Evolutionary conservation across 2,113 vertebrate species (phyloP).

Genomic region (Onychostoma macrolepis): DNA sequence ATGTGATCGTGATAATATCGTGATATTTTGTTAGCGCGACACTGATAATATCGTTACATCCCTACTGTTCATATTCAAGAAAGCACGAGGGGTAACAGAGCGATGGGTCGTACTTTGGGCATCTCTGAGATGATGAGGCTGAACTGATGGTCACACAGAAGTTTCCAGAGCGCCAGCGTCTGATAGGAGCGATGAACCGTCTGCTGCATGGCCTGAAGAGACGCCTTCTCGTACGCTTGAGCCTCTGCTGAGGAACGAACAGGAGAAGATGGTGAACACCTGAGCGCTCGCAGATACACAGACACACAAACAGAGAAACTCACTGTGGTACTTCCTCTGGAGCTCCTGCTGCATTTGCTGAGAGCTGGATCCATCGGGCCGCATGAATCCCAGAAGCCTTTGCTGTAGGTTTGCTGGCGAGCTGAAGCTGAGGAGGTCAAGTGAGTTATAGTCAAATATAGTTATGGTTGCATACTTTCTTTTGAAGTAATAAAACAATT

Average conservation of each 20-base stretch:
- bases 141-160: constrained; percentile 95
- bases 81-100: background rate
- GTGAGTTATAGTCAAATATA: too few species aligned
- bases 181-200: constrained; percentile 93
- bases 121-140: constrained; percentile 90
- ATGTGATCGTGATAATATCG: too few species aligned
- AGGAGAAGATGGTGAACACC: background rate
- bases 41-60: too few species aligned
- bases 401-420: constrained; percentile 89
- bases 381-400: constrained; percentile 88
- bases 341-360: constrained; percentile 97
- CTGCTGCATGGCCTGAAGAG: constrained; percentile 92
- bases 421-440: constrained; percentile 74
- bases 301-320: constrained; percentile 41
- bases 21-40: too few species aligned
- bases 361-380: constrained; percentile 87
- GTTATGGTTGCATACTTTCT: too few species aligned
- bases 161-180: constrained; percentile 92
- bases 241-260: constrained; percentile 81
- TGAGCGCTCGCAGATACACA: constrained; percentile 6
- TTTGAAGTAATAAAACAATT: background rate
- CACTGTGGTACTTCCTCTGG: constrained; percentile 94
- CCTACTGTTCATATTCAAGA: background rate
- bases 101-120: constrained; percentile 82
- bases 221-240: constrained; percentile 89